A percentile compares a stretch with the other conserved stretches of the same genome.
Evolutionary conservation across 2,113 vertebrate species (phyloP).

Genomic region (Petrocephalus zakoni): DNA sequence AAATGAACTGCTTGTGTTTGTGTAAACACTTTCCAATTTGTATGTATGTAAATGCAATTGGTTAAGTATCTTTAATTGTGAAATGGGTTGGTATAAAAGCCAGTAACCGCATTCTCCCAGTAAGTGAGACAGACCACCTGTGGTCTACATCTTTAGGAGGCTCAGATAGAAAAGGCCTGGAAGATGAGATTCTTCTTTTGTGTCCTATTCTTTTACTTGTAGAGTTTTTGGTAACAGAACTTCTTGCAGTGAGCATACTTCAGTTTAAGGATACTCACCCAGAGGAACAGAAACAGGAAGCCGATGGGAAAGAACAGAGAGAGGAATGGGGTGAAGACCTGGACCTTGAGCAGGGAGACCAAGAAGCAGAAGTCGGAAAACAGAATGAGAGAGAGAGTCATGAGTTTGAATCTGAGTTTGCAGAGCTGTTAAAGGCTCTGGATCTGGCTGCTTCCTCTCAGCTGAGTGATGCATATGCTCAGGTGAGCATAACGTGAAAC

Average conservation of each 20-base stretch:
- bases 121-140: background rate
- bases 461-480: slow-evolving; percentile 40
- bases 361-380: slow-evolving; percentile 23
- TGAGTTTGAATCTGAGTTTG: slow-evolving; percentile 47
- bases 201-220: background rate
- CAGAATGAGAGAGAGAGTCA: slow-evolving; percentile 9
- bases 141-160: background rate
- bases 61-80: background rate
- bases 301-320: slow-evolving; percentile 51
- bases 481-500: slow-evolving; percentile 39
- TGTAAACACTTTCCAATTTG: background rate
- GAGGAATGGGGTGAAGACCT: slow-evolving; percentile 1
- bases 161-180: background rate
- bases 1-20: background rate
- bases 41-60: background rate
- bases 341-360: slow-evolving; percentile 14
- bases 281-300: slow-evolving; percentile 33
- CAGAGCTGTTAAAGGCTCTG: slow-evolving; percentile 48
- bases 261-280: slow-evolving; percentile 41
- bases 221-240: slow-evolving; percentile 62
- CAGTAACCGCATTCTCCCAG: background rate
- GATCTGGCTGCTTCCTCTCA: slow-evolving; percentile 47
- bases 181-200: background rate
- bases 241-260: slow-evolving; percentile 53
- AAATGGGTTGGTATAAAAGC: background rate